A percentile compares a stretch with the other conserved stretches of the same genome.
Conservation (phyloP, 1,140 invertebrate species). For the Gonioctena quinquepunctata region DNA sequence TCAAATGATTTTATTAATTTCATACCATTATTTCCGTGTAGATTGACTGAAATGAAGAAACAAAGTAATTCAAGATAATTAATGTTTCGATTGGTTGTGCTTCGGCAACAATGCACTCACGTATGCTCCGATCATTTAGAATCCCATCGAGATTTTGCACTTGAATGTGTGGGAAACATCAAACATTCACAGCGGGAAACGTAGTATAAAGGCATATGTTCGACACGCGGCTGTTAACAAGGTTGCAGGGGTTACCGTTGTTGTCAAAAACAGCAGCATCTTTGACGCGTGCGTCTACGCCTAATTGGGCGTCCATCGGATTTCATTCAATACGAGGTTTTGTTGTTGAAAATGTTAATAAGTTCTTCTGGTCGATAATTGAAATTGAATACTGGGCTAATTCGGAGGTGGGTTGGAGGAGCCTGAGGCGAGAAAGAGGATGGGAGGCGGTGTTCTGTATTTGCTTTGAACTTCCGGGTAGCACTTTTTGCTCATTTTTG, state of each 20-base stretch:
- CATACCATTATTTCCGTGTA: too few species aligned
- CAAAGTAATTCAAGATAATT: too few species aligned
- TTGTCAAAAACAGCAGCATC: constrained; percentile 33
- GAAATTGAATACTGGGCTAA: constrained; percentile 16
- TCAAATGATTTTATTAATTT: too few species aligned
- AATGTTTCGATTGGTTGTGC: too few species aligned
- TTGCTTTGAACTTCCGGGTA: background rate
- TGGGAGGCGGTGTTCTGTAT: background rate
- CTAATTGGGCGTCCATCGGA: constrained; percentile 34
- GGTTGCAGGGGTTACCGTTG: constrained; percentile 6
- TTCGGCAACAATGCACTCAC: too few species aligned
- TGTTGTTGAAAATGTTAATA: background rate
- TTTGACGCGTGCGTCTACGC: constrained; percentile 27
- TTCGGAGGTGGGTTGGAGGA: background rate
- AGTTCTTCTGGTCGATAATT: constrained; percentile 6
- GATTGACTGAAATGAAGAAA: too few species aligned
- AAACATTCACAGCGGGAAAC: constrained; percentile 40
- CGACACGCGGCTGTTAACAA: constrained; percentile 36
- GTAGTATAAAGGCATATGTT: constrained; percentile 32
- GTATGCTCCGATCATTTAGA: constrained; percentile 19
- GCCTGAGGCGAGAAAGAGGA: background rate
- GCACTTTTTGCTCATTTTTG: too few species aligned
- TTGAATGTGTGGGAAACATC: constrained; percentile 49
- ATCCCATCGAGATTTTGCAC: constrained; percentile 39
- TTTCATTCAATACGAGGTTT: constrained; percentile 20